A percentile compares a stretch with the other conserved stretches of the same genome.
phyloP scores from a whole-genome alignment of 2,113 vertebrate species.

The Mustela nigripes region DNA sequence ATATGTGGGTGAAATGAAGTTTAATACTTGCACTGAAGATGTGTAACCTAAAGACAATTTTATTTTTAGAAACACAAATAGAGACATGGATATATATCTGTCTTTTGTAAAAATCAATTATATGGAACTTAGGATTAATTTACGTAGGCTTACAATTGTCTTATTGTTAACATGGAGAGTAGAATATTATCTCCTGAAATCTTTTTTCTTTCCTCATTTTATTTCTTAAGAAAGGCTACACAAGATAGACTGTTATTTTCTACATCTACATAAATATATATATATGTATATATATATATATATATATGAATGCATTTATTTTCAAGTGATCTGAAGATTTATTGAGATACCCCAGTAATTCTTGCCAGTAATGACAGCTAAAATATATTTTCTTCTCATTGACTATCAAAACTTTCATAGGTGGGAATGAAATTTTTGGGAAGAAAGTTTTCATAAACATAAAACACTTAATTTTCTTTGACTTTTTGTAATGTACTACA shows the following conservation, averaged over 20 bases:
- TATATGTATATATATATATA: no score
- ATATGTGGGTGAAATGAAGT: not conserved
- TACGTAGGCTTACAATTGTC: not conserved
- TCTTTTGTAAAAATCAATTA: not conserved
- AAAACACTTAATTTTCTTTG: constrained; percentile 13
- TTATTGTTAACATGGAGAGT: not conserved
- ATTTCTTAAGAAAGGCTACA: not conserved
- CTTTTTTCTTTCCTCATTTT: not conserved
- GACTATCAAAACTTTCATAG: not conserved
- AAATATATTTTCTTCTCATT: not conserved
- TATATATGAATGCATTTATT: not conserved
- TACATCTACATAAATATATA: not conserved
- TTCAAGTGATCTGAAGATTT: not conserved
- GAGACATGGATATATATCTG: not conserved
- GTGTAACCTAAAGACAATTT: not conserved
- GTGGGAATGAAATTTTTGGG: not conserved
- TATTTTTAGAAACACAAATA: not conserved
- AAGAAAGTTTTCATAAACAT: not conserved
- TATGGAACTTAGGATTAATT: not conserved
- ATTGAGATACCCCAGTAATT: not conserved
- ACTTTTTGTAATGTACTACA: not conserved
- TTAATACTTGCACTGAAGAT: not conserved
- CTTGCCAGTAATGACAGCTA: not conserved
- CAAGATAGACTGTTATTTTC: not conserved
- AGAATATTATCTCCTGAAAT: not conserved